Conservation (phyloP, 1,140 invertebrate species). For the Cotesia vestalis region DNA sequence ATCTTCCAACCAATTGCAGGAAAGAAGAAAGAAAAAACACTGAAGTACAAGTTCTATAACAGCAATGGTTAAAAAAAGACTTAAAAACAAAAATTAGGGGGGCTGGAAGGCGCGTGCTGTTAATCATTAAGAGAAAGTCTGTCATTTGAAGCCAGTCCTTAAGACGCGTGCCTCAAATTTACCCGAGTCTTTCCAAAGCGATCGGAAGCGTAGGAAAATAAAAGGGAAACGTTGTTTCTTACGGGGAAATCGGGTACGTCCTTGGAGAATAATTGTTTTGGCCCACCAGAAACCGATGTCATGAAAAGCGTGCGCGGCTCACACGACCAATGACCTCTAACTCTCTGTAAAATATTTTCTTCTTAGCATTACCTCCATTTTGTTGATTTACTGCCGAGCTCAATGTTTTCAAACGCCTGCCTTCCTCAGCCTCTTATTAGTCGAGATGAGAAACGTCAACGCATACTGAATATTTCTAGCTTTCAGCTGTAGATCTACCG, state of each 20-base stretch:
- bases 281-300: conserved; percentile 2
- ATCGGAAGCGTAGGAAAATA: conserved; percentile 6
- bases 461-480: neutral
- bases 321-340: conserved; percentile 13
- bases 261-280: conserved; percentile 28
- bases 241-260: conserved; percentile 32
- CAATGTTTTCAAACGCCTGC: neutral
- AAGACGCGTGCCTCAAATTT: too few relatives aligned
- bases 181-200: too few relatives aligned
- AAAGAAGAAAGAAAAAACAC: too few relatives aligned
- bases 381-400: conserved; percentile 16
- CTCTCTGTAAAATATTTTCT: neutral
- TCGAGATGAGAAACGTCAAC: neutral
- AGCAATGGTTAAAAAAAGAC: neutral
- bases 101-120: conserved; percentile 27
- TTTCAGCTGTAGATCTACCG: too few relatives aligned
- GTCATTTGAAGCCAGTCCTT: neutral
- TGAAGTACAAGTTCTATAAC: too few relatives aligned
- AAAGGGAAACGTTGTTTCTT: conserved; percentile 23
- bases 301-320: conserved; percentile 32
- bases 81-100: conserved; percentile 4
- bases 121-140: conserved; percentile 27
- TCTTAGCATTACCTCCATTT: neutral
- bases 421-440: neutral
- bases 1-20: too few relatives aligned